Evolutionary conservation across 2,888 invertebrate genomes (phyloP), one percentile per base, ranked within the genome.

Genomic region (Ganaspis brasiliensis): DNA sequence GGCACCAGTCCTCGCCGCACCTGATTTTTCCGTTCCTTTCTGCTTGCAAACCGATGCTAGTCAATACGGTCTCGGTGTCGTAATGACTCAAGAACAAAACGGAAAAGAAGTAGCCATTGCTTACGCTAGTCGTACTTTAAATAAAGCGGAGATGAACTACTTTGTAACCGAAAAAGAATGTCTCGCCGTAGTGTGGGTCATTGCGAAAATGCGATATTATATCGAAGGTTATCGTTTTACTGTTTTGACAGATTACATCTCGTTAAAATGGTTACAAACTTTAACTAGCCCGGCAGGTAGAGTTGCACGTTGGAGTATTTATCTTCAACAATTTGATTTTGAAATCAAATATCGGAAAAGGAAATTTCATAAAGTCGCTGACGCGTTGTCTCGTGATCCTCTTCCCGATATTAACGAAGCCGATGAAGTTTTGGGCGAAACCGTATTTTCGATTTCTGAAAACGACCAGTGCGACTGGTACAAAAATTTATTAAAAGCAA

Each of bases 221-320:
- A 71, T 82, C 0, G 73, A 79, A 12, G 74, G 76, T 6, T 76
- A 74, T 16, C 74, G 56, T 16, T 76, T 76, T 31, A 37, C 2
- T 6, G 40, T 76, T 3, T 37, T 56, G 0, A 79, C 76, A 10
- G 79, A 79, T 10, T 72, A 79, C 10, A 57, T 75, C n/a, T 26
- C 79, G 6, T 24, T 70, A 16, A 57, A 63, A 26, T 77, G 77
- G 79, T 52, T 74, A 19, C n/a, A 70, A 0, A 37, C 40, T 1
- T n/a, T 77, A 2, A 21, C 45, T 8, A 19, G 24, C 2, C 52
- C 70, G 6, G 6, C 21, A 0, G 24, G 70, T 21, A 16, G 70
- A 14, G 24, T 86, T 52, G 83, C 84, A 1, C 45, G 86, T 0
- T 86, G 86, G 86, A 79, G 80, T 1, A 63, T 85, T 0, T 73